Evolutionary conservation across 2,797 vertebrate species (phyloP).

Genomic region (Rhinella marina): DNA sequence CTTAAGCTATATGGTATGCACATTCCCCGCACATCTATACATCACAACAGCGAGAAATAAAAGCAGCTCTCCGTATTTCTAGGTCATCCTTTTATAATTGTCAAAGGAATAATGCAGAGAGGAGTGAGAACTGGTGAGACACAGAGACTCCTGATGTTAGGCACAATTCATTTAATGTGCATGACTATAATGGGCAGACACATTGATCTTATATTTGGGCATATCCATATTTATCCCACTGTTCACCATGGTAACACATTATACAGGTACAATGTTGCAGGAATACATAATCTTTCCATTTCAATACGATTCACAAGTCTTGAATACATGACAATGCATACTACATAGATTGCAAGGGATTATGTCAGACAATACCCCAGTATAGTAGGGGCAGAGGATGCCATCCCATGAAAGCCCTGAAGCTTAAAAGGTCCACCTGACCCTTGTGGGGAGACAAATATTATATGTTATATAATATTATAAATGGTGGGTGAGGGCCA

Average conservation of each 20-base stretch:
- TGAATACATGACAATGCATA: background rate
- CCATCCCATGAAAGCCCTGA: background rate
- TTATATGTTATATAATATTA: too few species aligned
- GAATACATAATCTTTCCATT: background rate
- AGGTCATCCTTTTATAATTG: constrained; percentile 55
- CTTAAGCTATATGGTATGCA: background rate
- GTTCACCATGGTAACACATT: constrained; percentile 8
- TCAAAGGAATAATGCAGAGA: constrained; percentile 42
- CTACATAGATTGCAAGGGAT: background rate
- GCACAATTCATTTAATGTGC: constrained; percentile 9
- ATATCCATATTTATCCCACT: constrained; percentile 5
- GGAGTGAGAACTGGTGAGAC: constrained; percentile 46
- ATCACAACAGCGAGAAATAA: constrained; percentile 35
- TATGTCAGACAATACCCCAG: background rate
- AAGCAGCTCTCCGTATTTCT: constrained; percentile 45
- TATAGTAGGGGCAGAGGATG: background rate
- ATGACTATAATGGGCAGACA: constrained; percentile 12
- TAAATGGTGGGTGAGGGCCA: too few species aligned
- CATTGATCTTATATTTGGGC: background rate
- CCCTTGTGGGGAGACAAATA: too few species aligned
- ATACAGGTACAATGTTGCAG: background rate
- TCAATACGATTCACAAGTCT: background rate
- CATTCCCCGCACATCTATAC: constrained; percentile 1
- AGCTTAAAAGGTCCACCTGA: background rate
- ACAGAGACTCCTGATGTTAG: constrained; percentile 22